A percentile compares a stretch with the other conserved stretches of the same genome.
Conservation (phyloP, 2,113 vertebrate species). For the Gopherus evgoodei region DNA sequence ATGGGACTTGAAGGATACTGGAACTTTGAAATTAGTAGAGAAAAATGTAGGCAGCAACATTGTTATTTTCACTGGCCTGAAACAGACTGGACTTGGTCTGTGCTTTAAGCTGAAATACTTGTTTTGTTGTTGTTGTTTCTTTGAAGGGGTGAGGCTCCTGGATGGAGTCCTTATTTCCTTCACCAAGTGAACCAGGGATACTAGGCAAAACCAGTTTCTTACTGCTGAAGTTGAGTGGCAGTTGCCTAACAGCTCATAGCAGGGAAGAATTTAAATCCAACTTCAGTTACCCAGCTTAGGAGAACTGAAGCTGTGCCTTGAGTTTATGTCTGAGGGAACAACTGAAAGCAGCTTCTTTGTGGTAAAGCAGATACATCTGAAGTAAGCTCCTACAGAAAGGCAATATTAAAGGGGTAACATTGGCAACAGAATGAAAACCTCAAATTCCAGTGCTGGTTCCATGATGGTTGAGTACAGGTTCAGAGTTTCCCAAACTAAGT, state of each 20-base stretch:
- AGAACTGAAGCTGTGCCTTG: background rate
- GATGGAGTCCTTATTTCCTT: slow-evolving; percentile 32
- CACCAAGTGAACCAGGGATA: background rate
- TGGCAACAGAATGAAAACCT: background rate
- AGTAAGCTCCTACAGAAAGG: background rate
- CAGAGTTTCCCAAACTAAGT: background rate
- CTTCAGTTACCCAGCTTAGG: background rate
- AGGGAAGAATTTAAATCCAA: background rate
- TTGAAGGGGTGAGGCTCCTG: background rate
- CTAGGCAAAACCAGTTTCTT: slow-evolving; percentile 34
- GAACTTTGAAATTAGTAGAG: background rate
- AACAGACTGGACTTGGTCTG: background rate
- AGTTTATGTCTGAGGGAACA: background rate
- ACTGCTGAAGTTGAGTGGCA: slow-evolving; percentile 57
- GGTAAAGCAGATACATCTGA: background rate
- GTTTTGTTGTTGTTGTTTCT: background rate
- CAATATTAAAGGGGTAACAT: background rate
- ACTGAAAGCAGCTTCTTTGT: background rate
- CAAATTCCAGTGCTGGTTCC: background rate
- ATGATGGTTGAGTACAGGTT: slow-evolving; percentile 33
- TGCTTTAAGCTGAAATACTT: background rate
- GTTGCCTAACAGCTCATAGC: slow-evolving; percentile 64
- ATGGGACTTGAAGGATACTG: background rate
- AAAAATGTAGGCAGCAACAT: background rate
- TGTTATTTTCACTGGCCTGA: background rate